phyloP scores from a whole-genome alignment of 23 tunicate genomes.

The Trididemnum nubilum region DNA sequence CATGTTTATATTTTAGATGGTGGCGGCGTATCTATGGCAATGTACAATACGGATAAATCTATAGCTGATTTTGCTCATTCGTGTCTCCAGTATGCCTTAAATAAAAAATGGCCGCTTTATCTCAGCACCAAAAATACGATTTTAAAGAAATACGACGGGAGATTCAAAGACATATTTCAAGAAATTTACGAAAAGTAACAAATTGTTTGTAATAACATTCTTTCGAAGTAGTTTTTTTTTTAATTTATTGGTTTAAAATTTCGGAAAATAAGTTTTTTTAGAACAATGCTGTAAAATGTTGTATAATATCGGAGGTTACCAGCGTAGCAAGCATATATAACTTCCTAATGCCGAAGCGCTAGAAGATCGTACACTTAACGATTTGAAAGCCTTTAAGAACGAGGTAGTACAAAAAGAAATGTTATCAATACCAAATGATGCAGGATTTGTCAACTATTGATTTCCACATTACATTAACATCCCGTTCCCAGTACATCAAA shows the following conservation, averaged over 20 bases:
- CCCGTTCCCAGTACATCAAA: too few species aligned
- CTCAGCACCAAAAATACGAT: constrained; percentile 94
- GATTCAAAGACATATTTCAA: constrained; percentile 91
- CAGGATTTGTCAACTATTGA: too few species aligned
- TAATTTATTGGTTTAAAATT: not conserved
- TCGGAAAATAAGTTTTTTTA: not conserved
- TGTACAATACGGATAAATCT: constrained; percentile 97
- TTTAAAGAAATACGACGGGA: constrained; percentile 92
- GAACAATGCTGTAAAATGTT: not conserved
- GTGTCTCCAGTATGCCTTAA: constrained; percentile 77
- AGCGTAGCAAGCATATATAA: too few species aligned
- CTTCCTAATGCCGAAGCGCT: too few species aligned
- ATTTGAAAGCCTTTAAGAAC: too few species aligned
- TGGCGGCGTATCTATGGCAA: constrained; percentile 98
- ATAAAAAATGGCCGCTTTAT: constrained; percentile 87
- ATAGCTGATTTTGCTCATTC: constrained; percentile 91
- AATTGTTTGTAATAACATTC: too few species aligned
- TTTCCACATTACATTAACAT: too few species aligned
- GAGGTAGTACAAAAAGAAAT: too few species aligned
- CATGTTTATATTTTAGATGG: constrained; percentile 73
- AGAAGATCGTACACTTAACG: too few species aligned
- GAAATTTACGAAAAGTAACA: constrained; percentile 84
- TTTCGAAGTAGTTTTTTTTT: not conserved
- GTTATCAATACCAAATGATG: too few species aligned
- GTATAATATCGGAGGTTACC: too few species aligned